Percentiles rank a stretch among this genome's conserved stretches.
These are phyloP conservation scores for Plecotus auritus DNA, from an alignment of 2,113 vertebrate species.

Conservation along the genomic window DNA sequence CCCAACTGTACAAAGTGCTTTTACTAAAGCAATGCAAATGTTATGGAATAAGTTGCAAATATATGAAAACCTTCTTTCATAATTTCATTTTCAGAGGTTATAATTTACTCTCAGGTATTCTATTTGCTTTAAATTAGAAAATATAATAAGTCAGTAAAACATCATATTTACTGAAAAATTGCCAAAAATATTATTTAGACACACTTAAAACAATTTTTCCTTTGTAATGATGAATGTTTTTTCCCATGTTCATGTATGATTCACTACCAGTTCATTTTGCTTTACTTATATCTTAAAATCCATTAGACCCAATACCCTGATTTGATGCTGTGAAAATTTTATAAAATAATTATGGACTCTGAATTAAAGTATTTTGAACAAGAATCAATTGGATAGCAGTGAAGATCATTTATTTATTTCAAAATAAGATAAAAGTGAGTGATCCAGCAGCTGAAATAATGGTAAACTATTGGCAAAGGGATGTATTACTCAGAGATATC, in stretches of 20 bases:
- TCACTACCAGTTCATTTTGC: neutral
- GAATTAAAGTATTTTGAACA: neutral
- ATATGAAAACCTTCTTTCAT: neutral
- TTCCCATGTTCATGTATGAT: neutral
- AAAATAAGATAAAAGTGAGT: neutral
- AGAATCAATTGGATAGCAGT: neutral
- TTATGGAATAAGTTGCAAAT: neutral
- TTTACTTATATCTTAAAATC: neutral
- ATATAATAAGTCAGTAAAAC: neutral
- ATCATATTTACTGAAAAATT: neutral
- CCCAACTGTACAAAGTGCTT: neutral
- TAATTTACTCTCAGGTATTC: rapidly evolving
- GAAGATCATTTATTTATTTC: neutral
- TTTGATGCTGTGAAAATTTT: neutral
- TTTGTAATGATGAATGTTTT: neutral
- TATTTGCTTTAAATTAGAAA: neutral
- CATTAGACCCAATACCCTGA: neutral
- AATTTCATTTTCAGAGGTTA: neutral
- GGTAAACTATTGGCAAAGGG: neutral
- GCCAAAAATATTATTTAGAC: neutral
- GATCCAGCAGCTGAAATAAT: neutral
- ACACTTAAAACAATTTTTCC: neutral
- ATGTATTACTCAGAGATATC: neutral
- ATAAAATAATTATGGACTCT: neutral
- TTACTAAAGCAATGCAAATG: neutral